Base-by-base conservation (phyloP, 2,888 invertebrate species). In the Pseudococcus jackbeardsleyi region DNA sequence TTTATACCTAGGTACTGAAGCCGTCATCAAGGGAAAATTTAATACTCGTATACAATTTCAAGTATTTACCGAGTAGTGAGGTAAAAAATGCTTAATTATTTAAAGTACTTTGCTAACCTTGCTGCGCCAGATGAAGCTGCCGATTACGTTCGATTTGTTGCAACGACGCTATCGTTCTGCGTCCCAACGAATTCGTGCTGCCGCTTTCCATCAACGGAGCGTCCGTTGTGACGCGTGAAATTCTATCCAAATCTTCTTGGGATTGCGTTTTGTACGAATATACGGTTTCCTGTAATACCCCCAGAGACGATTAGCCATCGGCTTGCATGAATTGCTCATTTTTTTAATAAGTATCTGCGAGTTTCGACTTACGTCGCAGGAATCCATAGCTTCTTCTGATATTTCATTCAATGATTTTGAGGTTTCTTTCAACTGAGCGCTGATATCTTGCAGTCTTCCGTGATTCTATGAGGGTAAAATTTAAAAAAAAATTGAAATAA, bases 111-210 rank as follows among this genome's bases (percentile, higher is more conserved):
- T 39, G 90, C 90, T 89, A 92, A 96, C 97, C 97, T 95, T 97
- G 97, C 92, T 97, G 96, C 89, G 96, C 96, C 91, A 98, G 93
- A 93, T 97, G 95, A 90, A 96, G 93, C 91, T 96, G 94, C 88
- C 97, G 93, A 92, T 97, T 97, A 90, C 96, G 94, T 92, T 98
- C 97, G 89, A 98, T 96, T 92, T 97, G 97, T 92, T 95, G 95
- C 89, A 98, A 93, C 90, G 97, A 97, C 90, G 96, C 96, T 90
- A 96, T 93, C 0, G 97, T 96, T 91, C 96, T 94, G 89, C 95
- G 94, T 22, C 96, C 95, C 77, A 95, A 92, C 4, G 95, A 94
- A 77, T 91, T 91, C 42, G 91, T 90, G 17, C 89, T 89, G 90
- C 93, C 94, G 89, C 95, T 94, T 0, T 94, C 94, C 88, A 92